Evolutionary conservation across 2,888 invertebrate genomes (phyloP), one percentile per base, ranked within the genome.

Genomic region (Abrostola tripartita): DNA sequence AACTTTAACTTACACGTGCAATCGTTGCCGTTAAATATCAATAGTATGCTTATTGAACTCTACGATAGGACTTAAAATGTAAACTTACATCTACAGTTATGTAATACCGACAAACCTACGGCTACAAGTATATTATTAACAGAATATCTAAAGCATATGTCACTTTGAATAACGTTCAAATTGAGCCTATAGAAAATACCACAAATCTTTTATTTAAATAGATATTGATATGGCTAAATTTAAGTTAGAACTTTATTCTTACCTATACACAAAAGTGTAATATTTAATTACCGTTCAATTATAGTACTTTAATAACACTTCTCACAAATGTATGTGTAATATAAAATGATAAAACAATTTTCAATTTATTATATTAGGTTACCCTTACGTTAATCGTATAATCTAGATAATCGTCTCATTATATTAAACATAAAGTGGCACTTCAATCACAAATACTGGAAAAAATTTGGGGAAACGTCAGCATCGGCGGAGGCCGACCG

Each of bases 381-480:
- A 94, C 94, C 93, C 95, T 95, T 95, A 95, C 88, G 90, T 92
- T 95, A 94, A 90, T 94, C 94, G 94, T 94, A 94, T 94, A 94
- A 93, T 95, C 95, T 95, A 95, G 93, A 95, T 95, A 95, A 95
- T 95, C 95, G 94, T 95, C 92, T 95, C 92, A 95, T 96, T 93
- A 93, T 93, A 93, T 96, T 96, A 95, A 96, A 96, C 96, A 96
- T 96, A 96, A 96, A 96, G 96, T 96, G 96, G 96, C 96, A 96
- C 96, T 96, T 96, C 95, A 95, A 96, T 96, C 96, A 96, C 96
- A 96, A 96, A 96, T 96, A 96, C 96, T 96, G 96, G 96, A 95
- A 95, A 96, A 95, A 94, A 95, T 96, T 96, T 95, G 93, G 95
- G 95, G 94, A 95, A 95, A 95, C 91, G 90, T 93, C 91, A 92